A percentile compares a stretch with the other conserved stretches of the same genome.
These are phyloP conservation scores for Drosophila parabipectinata DNA, from an alignment of 1,140 invertebrate genomes.

Conservation along the genomic window DNA sequence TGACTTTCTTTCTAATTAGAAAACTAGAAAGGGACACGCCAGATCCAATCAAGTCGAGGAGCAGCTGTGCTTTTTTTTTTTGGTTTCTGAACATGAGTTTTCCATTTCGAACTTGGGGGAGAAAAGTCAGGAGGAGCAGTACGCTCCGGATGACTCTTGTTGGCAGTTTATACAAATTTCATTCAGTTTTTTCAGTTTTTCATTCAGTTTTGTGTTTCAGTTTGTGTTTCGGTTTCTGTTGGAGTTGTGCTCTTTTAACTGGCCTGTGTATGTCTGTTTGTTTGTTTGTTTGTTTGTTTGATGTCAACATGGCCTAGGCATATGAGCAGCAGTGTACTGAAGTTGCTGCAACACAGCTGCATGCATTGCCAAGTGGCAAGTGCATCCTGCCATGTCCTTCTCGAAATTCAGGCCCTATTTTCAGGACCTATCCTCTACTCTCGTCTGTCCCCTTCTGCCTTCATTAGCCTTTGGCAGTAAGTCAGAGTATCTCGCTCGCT, in stretches of 20 bases:
- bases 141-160: constrained; percentile 9
- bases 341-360: constrained; percentile 17
- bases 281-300: constrained; percentile 73
- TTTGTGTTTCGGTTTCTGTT: constrained; percentile 37
- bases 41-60: not conserved
- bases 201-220: constrained; percentile 18
- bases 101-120: constrained; percentile 23
- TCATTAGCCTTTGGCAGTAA: constrained; percentile 80
- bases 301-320: constrained; percentile 70
- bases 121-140: not conserved
- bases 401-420: constrained; percentile 24
- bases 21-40: not conserved
- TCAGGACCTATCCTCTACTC: too few relatives aligned
- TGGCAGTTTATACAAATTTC: constrained; percentile 62
- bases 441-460: constrained; percentile 38
- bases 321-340: constrained; percentile 23
- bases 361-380: constrained; percentile 67
- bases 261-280: constrained; percentile 39
- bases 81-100: constrained; percentile 31
- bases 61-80: not conserved
- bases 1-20: too few relatives aligned
- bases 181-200: constrained; percentile 30
- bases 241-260: constrained; percentile 59
- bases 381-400: constrained; percentile 57
- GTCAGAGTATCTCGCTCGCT: constrained; percentile 64